Evolutionary conservation across 2,113 vertebrate species (phyloP).

Genomic region (Rynchops niger): DNA sequence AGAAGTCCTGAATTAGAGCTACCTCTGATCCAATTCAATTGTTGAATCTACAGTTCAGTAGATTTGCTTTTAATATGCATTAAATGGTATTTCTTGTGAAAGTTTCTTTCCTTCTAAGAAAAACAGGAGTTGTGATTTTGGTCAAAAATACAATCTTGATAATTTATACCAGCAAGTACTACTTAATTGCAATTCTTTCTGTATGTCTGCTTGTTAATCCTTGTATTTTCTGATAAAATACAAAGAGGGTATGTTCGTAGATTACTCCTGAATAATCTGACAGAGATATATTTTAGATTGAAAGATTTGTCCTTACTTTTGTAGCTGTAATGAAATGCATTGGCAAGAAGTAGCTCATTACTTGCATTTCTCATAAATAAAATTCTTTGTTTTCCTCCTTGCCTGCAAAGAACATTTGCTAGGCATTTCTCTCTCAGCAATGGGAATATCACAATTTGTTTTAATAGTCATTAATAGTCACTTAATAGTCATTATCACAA

Average conservation of each 20-base stretch:
- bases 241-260: background rate
- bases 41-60: background rate
- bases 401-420: background rate
- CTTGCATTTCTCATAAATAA: background rate
- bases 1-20: background rate
- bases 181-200: background rate
- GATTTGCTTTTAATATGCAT: background rate
- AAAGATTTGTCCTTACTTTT: background rate
- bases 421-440: background rate
- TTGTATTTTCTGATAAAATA: background rate
- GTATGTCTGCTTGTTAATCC: background rate
- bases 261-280: background rate
- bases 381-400: background rate
- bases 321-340: background rate
- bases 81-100: background rate
- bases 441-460: background rate
- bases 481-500: background rate
- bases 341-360: background rate
- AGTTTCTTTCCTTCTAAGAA: background rate
- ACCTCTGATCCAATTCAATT: background rate
- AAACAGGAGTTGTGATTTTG: background rate
- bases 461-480: background rate
- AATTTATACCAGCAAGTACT: background rate
- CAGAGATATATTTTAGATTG: background rate
- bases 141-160: background rate